Evolutionary conservation across 92 coral and sea anemone genomes (phyloP).

Genomic region (Meandrina meandrites): DNA sequence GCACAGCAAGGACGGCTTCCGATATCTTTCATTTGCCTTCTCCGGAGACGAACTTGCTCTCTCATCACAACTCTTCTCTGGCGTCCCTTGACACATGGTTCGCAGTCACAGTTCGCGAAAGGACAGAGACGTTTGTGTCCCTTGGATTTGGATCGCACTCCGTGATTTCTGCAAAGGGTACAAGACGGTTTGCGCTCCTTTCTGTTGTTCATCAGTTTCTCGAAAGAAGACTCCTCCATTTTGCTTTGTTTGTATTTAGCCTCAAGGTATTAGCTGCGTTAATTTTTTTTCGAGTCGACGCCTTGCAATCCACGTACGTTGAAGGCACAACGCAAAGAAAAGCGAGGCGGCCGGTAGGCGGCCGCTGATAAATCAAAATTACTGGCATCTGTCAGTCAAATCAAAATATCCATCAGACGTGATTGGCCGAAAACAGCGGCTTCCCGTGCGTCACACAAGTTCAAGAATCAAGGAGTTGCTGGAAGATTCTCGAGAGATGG

Average conservation of each 20-base stretch:
- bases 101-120: conserved; percentile 64
- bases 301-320: neutral
- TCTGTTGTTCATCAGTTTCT: conserved; percentile 3
- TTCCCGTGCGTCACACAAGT: neutral
- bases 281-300: neutral
- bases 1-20: neutral
- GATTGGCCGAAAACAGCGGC: conserved; percentile 37
- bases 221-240: conserved; percentile 35
- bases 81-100: conserved; percentile 65
- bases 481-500: too few species aligned
- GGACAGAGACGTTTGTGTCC: conserved; percentile 72
- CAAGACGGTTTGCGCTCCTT: conserved; percentile 61
- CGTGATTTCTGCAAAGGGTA: conserved; percentile 76
- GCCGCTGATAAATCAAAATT: neutral
- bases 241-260: neutral
- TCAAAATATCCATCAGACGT: conserved; percentile 1
- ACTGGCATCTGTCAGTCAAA: conserved; percentile 55
- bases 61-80: conserved; percentile 69
- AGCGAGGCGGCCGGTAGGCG: too few species aligned
- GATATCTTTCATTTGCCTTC: conserved; percentile 80
- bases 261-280: neutral
- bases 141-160: conserved; percentile 58
- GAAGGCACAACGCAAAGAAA: neutral
- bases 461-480: too few species aligned
- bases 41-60: conserved; percentile 74